These are phyloP conservation scores for Meghimatium bilineatum DNA, from an alignment of 2,888 invertebrate species.

Conservation along the genomic window DNA sequence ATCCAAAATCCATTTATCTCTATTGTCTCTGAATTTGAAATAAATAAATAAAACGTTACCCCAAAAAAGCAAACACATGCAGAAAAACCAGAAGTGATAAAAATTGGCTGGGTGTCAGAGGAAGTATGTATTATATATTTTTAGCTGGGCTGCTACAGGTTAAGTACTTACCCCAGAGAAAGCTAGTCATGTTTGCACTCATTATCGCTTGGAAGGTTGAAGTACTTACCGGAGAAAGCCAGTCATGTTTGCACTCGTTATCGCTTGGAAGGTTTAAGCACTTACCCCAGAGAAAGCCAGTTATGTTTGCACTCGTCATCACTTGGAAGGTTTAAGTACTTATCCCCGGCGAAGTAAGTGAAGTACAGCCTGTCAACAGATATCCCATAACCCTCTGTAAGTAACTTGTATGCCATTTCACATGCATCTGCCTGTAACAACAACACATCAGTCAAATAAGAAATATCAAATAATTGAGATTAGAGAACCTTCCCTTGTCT, in stretches of 20 bases:
- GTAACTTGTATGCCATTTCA: conserved; percentile 97
- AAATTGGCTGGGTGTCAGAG: too few species aligned
- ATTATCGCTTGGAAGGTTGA: conserved; percentile 92
- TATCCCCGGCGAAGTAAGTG: conserved; percentile 97
- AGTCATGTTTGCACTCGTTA: conserved; percentile 90
- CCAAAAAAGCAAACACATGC: too few species aligned
- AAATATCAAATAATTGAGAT: too few species aligned
- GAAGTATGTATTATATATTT: too few species aligned
- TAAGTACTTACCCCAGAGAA: conserved; percentile 83
- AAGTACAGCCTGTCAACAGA: conserved; percentile 94
- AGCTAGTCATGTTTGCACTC: conserved; percentile 91
- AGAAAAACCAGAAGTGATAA: too few species aligned
- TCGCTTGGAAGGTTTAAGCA: conserved; percentile 90
- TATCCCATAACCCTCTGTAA: conserved; percentile 86
- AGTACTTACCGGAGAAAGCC: conserved; percentile 84
- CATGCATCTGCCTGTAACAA: conserved; percentile 89
- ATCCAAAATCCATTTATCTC: too few species aligned
- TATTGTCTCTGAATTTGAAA: too few species aligned
- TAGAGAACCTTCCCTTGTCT: too few species aligned
- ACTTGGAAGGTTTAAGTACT: conserved; percentile 87
- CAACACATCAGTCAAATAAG: neutral
- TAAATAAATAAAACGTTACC: too few species aligned
- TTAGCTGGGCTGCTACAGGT: too few species aligned
- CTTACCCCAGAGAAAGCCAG: conserved; percentile 85
- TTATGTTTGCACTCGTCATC: conserved; percentile 93